A percentile compares a stretch with the other conserved stretches of the same genome.
Evolutionary conservation across 2,797 vertebrate species (phyloP).

Genomic region (Pyrocephalus nanus): DNA sequence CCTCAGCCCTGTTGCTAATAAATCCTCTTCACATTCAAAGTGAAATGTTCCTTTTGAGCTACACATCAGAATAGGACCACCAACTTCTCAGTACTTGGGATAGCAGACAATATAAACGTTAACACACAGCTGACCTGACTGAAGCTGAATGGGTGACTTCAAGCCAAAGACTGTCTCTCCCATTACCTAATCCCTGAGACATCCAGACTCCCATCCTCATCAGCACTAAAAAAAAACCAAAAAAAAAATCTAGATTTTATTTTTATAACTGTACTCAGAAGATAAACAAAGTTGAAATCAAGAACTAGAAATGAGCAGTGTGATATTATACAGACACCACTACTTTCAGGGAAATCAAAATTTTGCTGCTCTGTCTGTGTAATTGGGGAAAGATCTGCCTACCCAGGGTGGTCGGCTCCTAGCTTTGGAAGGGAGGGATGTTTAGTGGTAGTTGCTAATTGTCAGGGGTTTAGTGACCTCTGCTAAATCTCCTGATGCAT

Average conservation of each 20-base stretch:
- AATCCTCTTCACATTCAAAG: neutral
- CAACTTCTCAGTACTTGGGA: neutral
- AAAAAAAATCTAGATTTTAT: neutral
- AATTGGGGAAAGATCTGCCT: neutral
- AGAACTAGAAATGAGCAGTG: conserved; percentile 1
- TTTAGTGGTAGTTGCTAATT: neutral
- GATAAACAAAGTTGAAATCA: conserved; percentile 21
- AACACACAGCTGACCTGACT: neutral
- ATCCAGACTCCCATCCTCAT: conserved; percentile 35
- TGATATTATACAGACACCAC: neutral
- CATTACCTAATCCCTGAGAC: conserved; percentile 63
- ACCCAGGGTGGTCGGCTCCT: fast-evolving
- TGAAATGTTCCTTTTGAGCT: neutral
- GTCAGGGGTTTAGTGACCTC: neutral
- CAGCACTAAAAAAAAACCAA: neutral
- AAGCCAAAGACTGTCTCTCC: conserved; percentile 36
- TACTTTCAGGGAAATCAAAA: neutral
- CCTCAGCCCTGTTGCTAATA: neutral
- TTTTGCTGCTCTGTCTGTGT: neutral
- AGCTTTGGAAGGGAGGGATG: neutral
- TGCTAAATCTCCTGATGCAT: neutral
- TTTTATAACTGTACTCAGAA: conserved; percentile 33
- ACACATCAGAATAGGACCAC: neutral
- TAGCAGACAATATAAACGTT: neutral
- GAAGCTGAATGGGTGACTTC: conserved; percentile 32